A percentile compares a stretch with the other conserved stretches of the same genome.
phyloP scores from a whole-genome alignment of 1,140 invertebrate species.

The Drosophila fuyamai region DNA sequence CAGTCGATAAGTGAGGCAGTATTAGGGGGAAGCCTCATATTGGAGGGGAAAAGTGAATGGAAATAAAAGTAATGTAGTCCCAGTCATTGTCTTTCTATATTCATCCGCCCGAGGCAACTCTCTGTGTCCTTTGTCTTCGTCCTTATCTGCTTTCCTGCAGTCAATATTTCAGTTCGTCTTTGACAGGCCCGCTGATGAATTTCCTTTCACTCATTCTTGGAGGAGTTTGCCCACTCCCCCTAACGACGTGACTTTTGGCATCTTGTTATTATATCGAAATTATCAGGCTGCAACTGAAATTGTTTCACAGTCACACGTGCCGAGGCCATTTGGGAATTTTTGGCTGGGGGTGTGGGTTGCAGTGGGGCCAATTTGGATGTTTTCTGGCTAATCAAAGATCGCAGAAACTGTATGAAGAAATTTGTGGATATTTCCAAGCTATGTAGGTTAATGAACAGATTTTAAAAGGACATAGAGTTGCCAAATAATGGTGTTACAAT shows the following conservation, averaged over 20 bases:
- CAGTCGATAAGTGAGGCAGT: conserved; percentile 52
- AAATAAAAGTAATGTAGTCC: conserved; percentile 12
- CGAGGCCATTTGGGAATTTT: conserved; percentile 28
- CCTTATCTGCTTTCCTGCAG: conserved; percentile 31
- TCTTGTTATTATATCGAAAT: conserved; percentile 73
- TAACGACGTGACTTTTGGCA: conserved; percentile 67
- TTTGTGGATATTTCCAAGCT: not conserved
- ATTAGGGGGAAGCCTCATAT: not conserved
- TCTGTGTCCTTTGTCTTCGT: conserved; percentile 38
- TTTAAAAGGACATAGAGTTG: not conserved
- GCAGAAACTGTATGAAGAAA: not conserved
- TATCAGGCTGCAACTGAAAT: conserved; percentile 66
- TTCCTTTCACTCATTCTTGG: conserved; percentile 42
- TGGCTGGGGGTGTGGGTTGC: not conserved
- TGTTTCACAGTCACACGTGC: conserved; percentile 70
- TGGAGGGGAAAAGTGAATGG: conserved; percentile 1
- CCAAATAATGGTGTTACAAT: too few species aligned
- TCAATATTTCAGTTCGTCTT: conserved; percentile 65
- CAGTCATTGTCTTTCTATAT: conserved; percentile 44
- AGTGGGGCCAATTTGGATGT: conserved; percentile 24
- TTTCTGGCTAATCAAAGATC: not conserved
- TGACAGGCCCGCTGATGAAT: conserved; percentile 66
- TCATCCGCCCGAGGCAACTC: conserved; percentile 36
- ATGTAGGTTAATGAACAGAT: not conserved
- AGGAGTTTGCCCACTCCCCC: conserved; percentile 12